These are phyloP conservation scores for Capreolus pygargus DNA, from an alignment of 2,113 vertebrate genomes.

Conservation along the genomic window DNA sequence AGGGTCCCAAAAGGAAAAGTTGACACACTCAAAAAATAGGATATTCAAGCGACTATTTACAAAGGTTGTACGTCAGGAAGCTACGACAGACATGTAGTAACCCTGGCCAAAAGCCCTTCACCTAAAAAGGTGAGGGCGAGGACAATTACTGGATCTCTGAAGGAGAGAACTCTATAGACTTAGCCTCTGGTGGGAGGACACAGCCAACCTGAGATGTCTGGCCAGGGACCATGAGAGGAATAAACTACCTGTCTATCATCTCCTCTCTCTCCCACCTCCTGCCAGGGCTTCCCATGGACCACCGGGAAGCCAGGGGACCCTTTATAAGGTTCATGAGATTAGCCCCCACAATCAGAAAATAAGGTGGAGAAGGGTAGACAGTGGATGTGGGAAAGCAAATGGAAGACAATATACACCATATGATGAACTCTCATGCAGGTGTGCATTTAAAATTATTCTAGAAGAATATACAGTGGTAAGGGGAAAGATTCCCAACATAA, in stretches of 20 bases:
- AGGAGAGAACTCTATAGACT: background rate
- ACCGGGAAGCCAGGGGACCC: background rate
- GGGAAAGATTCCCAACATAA: background rate
- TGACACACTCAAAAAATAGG: background rate
- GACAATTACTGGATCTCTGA: background rate
- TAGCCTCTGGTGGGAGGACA: background rate
- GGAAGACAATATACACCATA: background rate
- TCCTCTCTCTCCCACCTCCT: background rate
- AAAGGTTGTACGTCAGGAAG: background rate
- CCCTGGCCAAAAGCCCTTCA: background rate
- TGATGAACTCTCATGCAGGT: background rate
- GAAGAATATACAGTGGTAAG: background rate
- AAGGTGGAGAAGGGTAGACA: background rate
- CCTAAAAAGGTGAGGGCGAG: background rate
- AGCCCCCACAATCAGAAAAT: background rate
- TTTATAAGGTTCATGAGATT: background rate
- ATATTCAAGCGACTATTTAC: background rate
- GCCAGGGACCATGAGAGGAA: background rate
- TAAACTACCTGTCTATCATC: background rate
- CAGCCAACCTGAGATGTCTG: background rate
- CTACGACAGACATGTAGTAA: background rate
- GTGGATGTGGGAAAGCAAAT: background rate
- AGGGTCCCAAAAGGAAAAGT: conserved; percentile 16
- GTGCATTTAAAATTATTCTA: background rate
- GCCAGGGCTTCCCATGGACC: background rate